These are phyloP conservation scores for Strongylocentrotus purpuratus DNA, from an alignment of 35 echinoderm and acorn worm genomes.

Conservation along the genomic window DNA sequence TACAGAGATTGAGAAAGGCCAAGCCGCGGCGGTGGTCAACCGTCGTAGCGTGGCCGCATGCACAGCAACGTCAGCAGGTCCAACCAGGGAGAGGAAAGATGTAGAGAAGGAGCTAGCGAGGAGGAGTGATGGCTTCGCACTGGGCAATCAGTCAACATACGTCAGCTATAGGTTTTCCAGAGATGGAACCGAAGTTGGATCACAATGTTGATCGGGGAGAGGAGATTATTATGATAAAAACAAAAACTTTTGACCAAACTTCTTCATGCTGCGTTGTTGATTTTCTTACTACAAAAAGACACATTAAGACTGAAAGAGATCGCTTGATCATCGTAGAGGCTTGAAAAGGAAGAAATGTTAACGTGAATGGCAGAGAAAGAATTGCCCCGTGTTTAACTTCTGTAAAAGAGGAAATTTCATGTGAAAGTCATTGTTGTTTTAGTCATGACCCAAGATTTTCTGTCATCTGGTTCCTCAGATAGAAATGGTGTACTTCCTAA, in stretches of 20 bases:
- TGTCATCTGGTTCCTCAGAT: not conserved
- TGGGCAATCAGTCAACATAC: constrained; percentile 20
- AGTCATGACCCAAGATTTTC: not conserved
- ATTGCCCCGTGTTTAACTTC: not conserved
- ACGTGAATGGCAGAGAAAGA: not conserved
- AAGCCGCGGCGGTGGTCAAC: constrained; percentile 18
- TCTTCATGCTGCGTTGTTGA: constrained; percentile 16
- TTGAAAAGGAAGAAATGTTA: not conserved
- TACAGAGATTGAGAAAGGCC: constrained; percentile 31
- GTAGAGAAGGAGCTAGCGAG: constrained; percentile 36
- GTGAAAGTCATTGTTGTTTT: not conserved
- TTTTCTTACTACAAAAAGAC: not conserved
- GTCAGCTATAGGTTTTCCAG: constrained; percentile 34
- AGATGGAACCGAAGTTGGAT: constrained; percentile 43
- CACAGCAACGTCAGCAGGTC: not conserved
- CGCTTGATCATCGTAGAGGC: not conserved
- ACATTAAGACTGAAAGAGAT: not conserved
- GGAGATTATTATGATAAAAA: constrained; percentile 11
- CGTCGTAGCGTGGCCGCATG: constrained; percentile 36
- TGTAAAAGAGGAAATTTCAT: not conserved
- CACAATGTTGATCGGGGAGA: not conserved
- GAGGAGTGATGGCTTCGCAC: constrained; percentile 29
- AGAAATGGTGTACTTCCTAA: not conserved
- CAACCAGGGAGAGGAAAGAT: constrained; percentile 23
- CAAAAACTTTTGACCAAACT: not conserved